Evolutionary conservation across 2,797 vertebrate genomes (phyloP).

Genomic region (Danio albolineatus): DNA sequence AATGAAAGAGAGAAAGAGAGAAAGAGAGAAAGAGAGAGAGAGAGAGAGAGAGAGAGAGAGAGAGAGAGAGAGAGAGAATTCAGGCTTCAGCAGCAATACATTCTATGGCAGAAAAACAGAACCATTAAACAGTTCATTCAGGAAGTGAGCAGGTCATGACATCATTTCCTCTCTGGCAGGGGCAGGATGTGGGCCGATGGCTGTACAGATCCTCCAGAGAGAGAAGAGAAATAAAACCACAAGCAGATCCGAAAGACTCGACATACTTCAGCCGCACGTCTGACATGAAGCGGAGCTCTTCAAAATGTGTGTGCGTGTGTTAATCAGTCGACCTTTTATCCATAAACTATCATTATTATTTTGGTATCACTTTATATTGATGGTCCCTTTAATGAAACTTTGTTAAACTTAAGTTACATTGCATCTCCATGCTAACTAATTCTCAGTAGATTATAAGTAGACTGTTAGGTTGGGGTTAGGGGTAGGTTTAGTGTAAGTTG

Average conservation of each 20-base stretch:
- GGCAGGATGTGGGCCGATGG: constrained; percentile 72
- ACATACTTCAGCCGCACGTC: constrained; percentile 1
- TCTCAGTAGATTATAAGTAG: no score
- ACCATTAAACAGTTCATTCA: constrained; percentile 80
- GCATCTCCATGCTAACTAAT: no score
- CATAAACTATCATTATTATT: no score
- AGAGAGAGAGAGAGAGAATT: constrained; percentile 21
- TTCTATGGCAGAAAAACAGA: constrained; percentile 56
- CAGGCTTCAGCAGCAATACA: constrained; percentile 26
- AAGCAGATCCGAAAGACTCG: not conserved
- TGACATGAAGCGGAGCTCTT: no score
- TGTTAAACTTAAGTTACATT: no score
- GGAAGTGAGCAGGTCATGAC: constrained; percentile 81
- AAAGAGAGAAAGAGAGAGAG: constrained; percentile 1
- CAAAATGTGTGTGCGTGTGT: no score
- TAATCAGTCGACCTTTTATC: no score
- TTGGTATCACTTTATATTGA: no score
- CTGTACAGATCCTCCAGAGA: constrained; percentile 67
- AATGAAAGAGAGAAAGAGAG: not conserved
- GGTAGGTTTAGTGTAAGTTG: no score
- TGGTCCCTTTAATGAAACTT: no score
- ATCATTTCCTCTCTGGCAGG: constrained; percentile 77
- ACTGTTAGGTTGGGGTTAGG: no score
- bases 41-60: constrained; percentile 18
- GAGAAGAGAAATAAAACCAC: not conserved